These are phyloP conservation scores for Myotis vivesi DNA, from an alignment of 2,797 vertebrate species.

Conservation along the genomic window DNA sequence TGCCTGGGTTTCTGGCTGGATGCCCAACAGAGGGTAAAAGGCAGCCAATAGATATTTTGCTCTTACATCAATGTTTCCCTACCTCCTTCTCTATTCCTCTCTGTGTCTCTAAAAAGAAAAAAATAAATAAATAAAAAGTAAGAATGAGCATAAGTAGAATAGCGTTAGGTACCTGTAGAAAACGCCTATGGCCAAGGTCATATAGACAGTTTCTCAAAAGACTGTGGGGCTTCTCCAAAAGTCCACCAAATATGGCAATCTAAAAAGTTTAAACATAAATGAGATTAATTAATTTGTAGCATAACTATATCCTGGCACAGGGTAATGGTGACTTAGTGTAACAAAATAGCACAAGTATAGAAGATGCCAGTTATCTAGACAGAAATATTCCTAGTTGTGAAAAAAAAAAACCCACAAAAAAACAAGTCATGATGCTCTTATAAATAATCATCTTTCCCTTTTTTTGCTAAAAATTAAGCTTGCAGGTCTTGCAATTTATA, in stretches of 20 bases:
- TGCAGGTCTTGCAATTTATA: background rate
- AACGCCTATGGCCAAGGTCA: accelerated
- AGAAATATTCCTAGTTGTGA: background rate
- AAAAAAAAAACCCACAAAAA: background rate
- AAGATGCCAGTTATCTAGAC: background rate
- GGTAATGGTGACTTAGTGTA: background rate
- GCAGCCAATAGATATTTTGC: background rate
- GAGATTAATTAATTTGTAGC: background rate
- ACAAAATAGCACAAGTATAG: background rate
- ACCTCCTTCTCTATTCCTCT: background rate
- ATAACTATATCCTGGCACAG: background rate
- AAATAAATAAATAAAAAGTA: background rate
- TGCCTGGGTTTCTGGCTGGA: background rate
- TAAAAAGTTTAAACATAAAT: background rate
- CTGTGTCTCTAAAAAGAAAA: background rate
- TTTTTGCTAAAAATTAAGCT: background rate
- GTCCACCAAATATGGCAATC: background rate
- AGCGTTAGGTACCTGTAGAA: background rate
- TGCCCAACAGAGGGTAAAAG: background rate
- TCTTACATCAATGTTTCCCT: background rate
- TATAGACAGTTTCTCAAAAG: background rate
- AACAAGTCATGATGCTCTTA: background rate
- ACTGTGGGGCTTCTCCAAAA: background rate
- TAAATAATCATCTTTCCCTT: background rate
- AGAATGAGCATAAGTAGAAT: background rate